A percentile compares a stretch with the other conserved stretches of the same genome.
phyloP scores from a whole-genome alignment of 2,888 invertebrate genomes.

The Tetheella fluctuosa region DNA sequence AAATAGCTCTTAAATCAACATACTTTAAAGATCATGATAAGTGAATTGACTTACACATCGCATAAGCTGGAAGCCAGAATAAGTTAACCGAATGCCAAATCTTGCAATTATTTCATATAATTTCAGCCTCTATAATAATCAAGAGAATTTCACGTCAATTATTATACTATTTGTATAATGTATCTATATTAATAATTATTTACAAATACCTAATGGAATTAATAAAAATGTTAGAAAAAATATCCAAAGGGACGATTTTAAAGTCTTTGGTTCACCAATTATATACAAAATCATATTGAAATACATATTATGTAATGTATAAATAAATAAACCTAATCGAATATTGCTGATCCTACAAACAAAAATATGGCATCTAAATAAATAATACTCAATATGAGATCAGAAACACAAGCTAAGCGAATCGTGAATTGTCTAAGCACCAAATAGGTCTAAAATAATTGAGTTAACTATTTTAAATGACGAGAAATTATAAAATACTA shows the following conservation, averaged over 20 bases:
- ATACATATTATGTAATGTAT: conserved; percentile 42
- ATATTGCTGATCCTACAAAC: conserved; percentile 69
- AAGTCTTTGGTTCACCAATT: conserved; percentile 78
- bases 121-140: conserved; percentile 54
- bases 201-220: conserved; percentile 54
- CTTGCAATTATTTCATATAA: conserved; percentile 45
- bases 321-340: conserved; percentile 69
- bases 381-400: conserved; percentile 83
- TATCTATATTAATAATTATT: conserved; percentile 41
- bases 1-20: conserved; percentile 16
- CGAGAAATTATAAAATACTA: conserved; percentile 19
- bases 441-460: conserved; percentile 55
- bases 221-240: conserved; percentile 51
- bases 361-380: conserved; percentile 82
- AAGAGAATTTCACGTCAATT: conserved; percentile 61
- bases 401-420: conserved; percentile 75
- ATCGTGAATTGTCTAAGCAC: conserved; percentile 63
- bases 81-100: conserved; percentile 64
- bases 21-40: conserved; percentile 24
- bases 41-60: conserved; percentile 19
- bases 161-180: conserved; percentile 49
- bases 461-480: conserved; percentile 23
- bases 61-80: conserved; percentile 39
- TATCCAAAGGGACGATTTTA: conserved; percentile 69
- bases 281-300: conserved; percentile 67